Base-by-base conservation (phyloP, 2,797 vertebrate species). In the Sardinella longiceps region DNA sequence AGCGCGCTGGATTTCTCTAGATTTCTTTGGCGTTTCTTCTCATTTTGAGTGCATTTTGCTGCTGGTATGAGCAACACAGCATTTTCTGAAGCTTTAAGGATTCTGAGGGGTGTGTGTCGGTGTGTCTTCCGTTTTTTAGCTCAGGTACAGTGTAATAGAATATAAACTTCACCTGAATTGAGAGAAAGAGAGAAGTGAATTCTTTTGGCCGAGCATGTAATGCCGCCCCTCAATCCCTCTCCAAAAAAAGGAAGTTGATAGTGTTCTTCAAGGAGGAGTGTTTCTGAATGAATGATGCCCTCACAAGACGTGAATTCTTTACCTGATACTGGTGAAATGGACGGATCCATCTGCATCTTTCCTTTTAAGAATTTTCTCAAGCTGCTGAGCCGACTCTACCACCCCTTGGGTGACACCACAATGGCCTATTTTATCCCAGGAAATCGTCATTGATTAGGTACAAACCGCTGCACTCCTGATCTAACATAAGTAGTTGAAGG, bases 361-460 rank as follows among this genome's bases (percentile, higher is more conserved):
- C 66, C 43, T 43, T 77, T 20, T 5, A 15, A 5, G 4, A 4
- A 23, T 39, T 12, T 39, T 9, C 70, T 77, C 14, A 7, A 7
- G 5, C 70, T 43, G 70, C 23, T 20, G 14, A 37, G 37, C 70
- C 33, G 20, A 39, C 33, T 39, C 15, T 77, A 23, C 37, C 70
- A 77, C 33, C 70, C 43, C 70, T 77, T 43, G 37, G 33, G 15
- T 77, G 37, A 77, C 18, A 23, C 37, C 70, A 77, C 70, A 77
- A 77, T 77, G 37, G 33, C 1, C 7, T 5, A 9, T 77, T 77
- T 43, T 77, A 3, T 77, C 33, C 37, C 70, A 18, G 37, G 37
- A 33, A 23, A 33, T 77, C 70, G 43, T 43, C 70, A 43, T 43
- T 77, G 70, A 77, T 77, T 77, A 77, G 70, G 70, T 6, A 39